These are phyloP conservation scores for Meriones unguiculatus DNA, from an alignment of 2,113 vertebrate species.

Conservation along the genomic window DNA sequence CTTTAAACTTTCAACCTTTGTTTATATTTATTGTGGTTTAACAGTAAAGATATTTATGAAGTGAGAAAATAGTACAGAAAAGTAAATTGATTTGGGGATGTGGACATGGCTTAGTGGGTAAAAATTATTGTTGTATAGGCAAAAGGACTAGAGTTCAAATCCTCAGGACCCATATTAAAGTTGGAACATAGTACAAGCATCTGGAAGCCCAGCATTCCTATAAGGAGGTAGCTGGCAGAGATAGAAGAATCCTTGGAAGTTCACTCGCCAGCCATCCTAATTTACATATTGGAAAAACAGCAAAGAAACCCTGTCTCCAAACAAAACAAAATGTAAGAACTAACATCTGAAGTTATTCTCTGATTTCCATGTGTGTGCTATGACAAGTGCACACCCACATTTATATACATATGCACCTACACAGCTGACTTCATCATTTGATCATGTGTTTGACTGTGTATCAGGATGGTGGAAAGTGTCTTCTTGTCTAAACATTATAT, in stretches of 20 bases:
- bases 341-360: neutral
- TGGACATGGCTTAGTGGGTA: neutral
- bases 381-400: neutral
- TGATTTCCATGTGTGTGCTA: neutral
- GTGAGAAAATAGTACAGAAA: neutral
- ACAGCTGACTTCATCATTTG: neutral
- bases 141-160: neutral
- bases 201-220: neutral
- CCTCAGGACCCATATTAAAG: neutral
- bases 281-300: neutral
- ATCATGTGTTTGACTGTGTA: neutral
- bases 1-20: constrained; percentile 18
- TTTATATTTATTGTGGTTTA: neutral
- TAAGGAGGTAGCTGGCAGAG: neutral
- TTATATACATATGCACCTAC: no score
- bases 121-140: neutral
- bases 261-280: neutral
- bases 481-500: neutral
- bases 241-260: neutral
- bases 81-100: neutral
- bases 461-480: neutral
- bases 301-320: neutral
- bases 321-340: neutral
- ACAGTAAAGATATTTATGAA: neutral
- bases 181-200: neutral